A percentile compares a stretch with the other conserved stretches of the same genome.
These are phyloP conservation scores for Rhynchopsitta pachyrhyncha DNA, from an alignment of 2,113 vertebrate genomes.

Conservation along the genomic window DNA sequence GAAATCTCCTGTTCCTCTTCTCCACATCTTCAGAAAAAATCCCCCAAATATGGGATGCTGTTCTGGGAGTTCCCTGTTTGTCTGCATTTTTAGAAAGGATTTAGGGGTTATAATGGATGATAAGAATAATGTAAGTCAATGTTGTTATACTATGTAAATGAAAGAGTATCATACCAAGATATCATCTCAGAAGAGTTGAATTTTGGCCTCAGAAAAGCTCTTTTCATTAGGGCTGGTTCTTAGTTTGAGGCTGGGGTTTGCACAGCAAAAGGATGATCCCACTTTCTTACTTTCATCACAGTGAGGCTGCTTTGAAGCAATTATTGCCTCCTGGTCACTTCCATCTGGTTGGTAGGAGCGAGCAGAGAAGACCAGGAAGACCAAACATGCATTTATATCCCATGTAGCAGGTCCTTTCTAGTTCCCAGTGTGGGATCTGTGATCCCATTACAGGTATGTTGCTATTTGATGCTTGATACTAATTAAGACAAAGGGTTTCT, in stretches of 20 bases:
- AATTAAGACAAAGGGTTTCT: neutral
- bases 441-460: neutral
- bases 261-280: neutral
- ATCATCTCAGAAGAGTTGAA: neutral
- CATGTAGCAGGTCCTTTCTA: neutral
- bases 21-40: neutral
- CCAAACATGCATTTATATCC: fast-evolving
- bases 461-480: neutral
- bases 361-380: neutral
- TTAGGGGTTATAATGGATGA: neutral
- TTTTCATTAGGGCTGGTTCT: neutral
- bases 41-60: neutral
- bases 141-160: neutral
- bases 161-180: neutral
- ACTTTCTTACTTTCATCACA: neutral
- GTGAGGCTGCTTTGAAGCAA: neutral
- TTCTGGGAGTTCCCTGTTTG: neutral
- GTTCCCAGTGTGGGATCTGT: neutral
- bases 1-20: neutral
- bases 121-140: neutral
- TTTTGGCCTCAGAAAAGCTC: neutral
- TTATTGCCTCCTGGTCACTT: neutral
- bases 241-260: neutral
- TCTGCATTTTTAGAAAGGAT: neutral
- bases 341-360: neutral